Base-by-base conservation (phyloP, 2,797 vertebrate species). In the Rhincodon typus region DNA sequence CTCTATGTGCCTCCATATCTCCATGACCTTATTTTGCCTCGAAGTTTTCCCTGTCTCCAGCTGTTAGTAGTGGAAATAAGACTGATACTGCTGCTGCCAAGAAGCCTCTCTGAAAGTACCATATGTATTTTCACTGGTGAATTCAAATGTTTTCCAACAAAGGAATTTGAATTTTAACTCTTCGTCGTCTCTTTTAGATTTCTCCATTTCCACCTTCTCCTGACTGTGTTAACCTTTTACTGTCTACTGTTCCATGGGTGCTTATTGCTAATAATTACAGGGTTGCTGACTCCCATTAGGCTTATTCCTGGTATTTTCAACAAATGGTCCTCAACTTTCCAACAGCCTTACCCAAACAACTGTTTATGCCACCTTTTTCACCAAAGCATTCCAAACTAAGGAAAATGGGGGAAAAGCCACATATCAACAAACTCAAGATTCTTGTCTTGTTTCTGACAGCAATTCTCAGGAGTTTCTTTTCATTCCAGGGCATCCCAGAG, bases 1-100 rank as follows among this genome's bases (percentile, higher is more conserved):
- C 90, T 42, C 90, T n/a, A 66, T 23, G 15, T 67, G 57, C 88
- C 62, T 66, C 19, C 23, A 17, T 2, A 69, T 67, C 23, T 93
- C 62, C n/a, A 42, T 69, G 90, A 69, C 62, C 90, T 69, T 69
- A 93, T 42, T 84, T 93, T 93, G 66, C 90, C 90, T 93, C 90
- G 42, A 23, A 42, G 53, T 91, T 79, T 7, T 69, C n/a, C 66
- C 57, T 91, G 90, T 69, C 62, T 93, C 90, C 42, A 38, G 21
- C 66, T 38, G 42, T 27, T 88, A 88, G 7, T n/a, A 38, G 57
- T 34, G 10, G 90, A 93, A 67, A 93, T 93, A 6, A 42, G 8
- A 38, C 15, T 10, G 17, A 21, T 67, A 93, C 15, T 62, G 19
- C 53, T 67, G 62, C 62, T 93, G 90, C 62, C 90, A 93, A 69